These are phyloP conservation scores for Phasia obesa DNA, from an alignment of 2,888 invertebrate genomes.

Conservation along the genomic window DNA sequence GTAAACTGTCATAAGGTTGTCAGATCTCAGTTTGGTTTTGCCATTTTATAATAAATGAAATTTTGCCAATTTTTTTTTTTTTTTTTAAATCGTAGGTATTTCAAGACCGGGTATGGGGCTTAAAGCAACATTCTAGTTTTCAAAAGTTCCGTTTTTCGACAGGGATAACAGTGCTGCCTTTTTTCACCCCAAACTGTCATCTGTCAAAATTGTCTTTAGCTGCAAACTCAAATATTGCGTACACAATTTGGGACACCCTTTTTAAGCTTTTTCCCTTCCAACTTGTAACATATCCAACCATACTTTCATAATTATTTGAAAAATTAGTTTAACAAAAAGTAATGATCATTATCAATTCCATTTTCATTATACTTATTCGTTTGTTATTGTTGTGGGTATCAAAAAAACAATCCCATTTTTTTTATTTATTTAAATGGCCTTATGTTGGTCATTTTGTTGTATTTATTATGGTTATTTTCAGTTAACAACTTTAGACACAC, in stretches of 20 bases:
- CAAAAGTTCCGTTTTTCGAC: too few species aligned
- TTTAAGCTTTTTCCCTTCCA: not conserved
- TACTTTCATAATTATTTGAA: conserved; percentile 74
- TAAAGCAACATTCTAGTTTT: too few species aligned
- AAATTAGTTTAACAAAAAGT: conserved; percentile 74
- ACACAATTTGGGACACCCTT: not conserved
- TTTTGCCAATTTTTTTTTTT: too few species aligned
- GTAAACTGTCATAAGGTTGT: too few species aligned
- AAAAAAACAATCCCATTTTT: conserved; percentile 32
- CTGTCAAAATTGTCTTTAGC: too few species aligned
- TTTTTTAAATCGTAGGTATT: too few species aligned
- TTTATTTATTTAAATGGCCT: conserved; percentile 58
- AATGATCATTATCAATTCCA: conserved; percentile 63
- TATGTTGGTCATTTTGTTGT: conserved; percentile 58
- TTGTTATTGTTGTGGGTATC: not conserved
- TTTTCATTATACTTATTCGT: conserved; percentile 24
- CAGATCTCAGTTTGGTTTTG: too few species aligned
- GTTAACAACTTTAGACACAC: conserved; percentile 47
- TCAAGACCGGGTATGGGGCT: too few species aligned
- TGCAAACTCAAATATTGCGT: not conserved
- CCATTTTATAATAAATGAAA: too few species aligned
- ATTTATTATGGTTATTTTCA: conserved; percentile 56
- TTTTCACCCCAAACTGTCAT: too few species aligned
- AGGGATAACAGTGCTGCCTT: too few species aligned
- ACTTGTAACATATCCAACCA: conserved; percentile 51